A percentile compares a stretch with the other conserved stretches of the same genome.
Evolutionary conservation across 2,113 vertebrate species (phyloP).

Genomic region (Heterochromis multidens): DNA sequence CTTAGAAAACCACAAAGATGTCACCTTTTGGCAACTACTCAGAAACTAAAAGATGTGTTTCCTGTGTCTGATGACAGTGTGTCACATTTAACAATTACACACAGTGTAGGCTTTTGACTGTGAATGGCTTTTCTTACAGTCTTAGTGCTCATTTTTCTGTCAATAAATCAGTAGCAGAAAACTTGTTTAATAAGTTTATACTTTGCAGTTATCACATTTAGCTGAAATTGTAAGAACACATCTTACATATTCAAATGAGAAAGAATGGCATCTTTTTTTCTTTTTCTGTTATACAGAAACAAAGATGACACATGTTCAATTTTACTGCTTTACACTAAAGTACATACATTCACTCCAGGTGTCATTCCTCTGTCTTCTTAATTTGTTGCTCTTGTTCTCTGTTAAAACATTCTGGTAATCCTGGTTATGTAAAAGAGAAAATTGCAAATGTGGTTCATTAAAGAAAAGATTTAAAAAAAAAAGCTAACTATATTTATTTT

Average conservation of each 20-base stretch:
- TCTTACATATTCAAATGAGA: not conserved
- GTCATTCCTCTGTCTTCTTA: not conserved
- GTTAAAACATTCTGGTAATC: not conserved
- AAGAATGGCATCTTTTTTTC: rapidly evolving
- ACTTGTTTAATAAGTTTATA: not conserved
- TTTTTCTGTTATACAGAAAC: not conserved
- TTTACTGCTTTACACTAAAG: not conserved
- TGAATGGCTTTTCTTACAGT: no score
- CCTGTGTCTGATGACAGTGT: no score
- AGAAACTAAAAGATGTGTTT: no score
- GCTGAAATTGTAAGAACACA: not conserved
- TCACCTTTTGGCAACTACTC: no score
- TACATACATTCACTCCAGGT: not conserved
- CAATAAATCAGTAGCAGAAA: no score
- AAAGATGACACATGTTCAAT: rapidly evolving
- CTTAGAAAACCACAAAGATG: no score
- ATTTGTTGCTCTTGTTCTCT: rapidly evolving
- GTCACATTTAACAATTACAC: no score
- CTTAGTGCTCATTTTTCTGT: no score
- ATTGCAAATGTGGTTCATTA: rapidly evolving
- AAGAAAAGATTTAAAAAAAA: no score
- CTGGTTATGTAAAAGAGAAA: rapidly evolving
- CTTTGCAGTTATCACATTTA: rapidly evolving
- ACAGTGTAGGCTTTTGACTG: no score
- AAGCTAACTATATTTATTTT: no score